Percentiles rank a stretch among this genome's conserved stretches.
These are phyloP conservation scores for Chaenodraco wilsoni DNA, from an alignment of 2,797 vertebrate species.

Conservation along the genomic window DNA sequence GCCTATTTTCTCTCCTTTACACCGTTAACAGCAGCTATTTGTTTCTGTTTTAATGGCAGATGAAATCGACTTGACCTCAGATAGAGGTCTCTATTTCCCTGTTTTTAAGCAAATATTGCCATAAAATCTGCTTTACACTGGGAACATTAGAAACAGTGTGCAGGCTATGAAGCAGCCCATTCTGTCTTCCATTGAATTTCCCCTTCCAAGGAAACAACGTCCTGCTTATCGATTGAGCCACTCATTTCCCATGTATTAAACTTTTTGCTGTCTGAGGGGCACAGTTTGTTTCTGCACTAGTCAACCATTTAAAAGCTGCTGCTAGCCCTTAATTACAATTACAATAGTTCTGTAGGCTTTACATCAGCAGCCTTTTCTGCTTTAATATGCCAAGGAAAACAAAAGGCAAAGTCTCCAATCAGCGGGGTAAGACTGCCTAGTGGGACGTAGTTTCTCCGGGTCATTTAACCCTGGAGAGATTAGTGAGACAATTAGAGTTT, in stretches of 20 bases:
- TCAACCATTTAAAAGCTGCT: constrained; percentile 83
- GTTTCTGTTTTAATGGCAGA: constrained; percentile 74
- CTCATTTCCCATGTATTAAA: constrained; percentile 80
- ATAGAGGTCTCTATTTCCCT: constrained; percentile 54
- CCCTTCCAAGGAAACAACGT: constrained; percentile 63
- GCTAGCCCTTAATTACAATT: constrained; percentile 84
- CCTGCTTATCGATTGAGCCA: constrained; percentile 77
- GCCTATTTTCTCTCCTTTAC: constrained; percentile 22
- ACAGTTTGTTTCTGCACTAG: constrained; percentile 81
- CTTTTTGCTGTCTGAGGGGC: constrained; percentile 73
- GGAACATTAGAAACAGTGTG: constrained; percentile 61
- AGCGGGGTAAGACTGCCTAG: constrained; percentile 66
- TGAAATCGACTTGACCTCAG: constrained; percentile 67
- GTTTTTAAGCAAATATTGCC: constrained; percentile 60
- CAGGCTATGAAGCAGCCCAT: constrained; percentile 47
- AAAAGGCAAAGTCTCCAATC: constrained; percentile 74
- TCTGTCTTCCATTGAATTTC: constrained; percentile 61
- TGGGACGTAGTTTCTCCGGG: constrained; percentile 74
- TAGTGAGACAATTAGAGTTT: constrained; percentile 82
- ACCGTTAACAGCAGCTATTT: constrained; percentile 46
- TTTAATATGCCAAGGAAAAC: constrained; percentile 78
- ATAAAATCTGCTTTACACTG: constrained; percentile 49
- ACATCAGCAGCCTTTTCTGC: constrained; percentile 67
- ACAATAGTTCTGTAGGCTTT: constrained; percentile 79
- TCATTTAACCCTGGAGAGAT: constrained; percentile 80